Conservation (phyloP, 2,888 invertebrate species). For the Subacronicta megacephala region DNA sequence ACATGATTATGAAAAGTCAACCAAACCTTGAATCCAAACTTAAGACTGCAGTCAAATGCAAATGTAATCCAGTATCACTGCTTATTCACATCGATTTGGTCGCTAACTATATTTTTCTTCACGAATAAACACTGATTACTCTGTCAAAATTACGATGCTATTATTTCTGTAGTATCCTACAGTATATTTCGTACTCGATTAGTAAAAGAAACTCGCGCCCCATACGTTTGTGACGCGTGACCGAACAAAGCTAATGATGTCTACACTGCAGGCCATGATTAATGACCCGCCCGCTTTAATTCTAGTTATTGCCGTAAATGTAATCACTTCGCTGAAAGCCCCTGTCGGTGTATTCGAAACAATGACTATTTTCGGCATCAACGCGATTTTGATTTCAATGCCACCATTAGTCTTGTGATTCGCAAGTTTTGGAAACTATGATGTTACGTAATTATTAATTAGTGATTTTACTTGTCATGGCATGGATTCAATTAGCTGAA, state of each 20-base stretch:
- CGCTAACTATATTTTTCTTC: no score
- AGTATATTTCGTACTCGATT: constrained; percentile 3
- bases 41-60: no score
- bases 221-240: constrained; percentile 55
- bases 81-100: no score
- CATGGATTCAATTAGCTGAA: constrained; percentile 32
- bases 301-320: constrained; percentile 76
- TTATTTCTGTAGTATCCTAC: not conserved
- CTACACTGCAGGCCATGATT: constrained; percentile 68
- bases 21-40: no score
- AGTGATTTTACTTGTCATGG: constrained; percentile 31
- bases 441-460: constrained; percentile 46
- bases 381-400: constrained; percentile 44
- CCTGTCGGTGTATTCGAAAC: constrained; percentile 46
- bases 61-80: no score
- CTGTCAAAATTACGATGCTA: not conserved
- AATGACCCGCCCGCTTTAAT: constrained; percentile 72
- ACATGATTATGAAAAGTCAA: no score
- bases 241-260: constrained; percentile 72
- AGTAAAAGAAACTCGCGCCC: constrained; percentile 25
- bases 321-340: constrained; percentile 69
- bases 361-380: constrained; percentile 58
- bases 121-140: no score
- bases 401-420: constrained; percentile 68
- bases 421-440: constrained; percentile 53